phyloP scores from a whole-genome alignment of 2,888 invertebrate species.

The Rhagonycha fulva region DNA sequence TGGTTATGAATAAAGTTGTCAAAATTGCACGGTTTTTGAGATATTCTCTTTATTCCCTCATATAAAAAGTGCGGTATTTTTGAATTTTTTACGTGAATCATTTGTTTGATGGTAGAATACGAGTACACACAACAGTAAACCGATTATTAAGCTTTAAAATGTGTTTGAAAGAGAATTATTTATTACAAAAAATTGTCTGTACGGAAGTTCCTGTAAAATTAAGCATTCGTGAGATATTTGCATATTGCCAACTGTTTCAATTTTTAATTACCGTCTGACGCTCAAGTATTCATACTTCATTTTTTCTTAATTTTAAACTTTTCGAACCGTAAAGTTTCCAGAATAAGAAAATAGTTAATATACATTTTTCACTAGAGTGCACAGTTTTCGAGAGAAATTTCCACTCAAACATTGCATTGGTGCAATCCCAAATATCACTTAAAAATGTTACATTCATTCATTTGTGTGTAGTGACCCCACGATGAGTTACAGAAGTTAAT shows the following conservation, averaged over 20 bases:
- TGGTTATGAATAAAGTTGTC: neutral
- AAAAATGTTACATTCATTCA: too few species aligned
- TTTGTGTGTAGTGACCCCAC: neutral
- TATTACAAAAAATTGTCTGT: neutral
- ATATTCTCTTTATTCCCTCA: neutral
- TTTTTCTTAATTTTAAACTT: neutral
- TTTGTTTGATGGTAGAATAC: neutral
- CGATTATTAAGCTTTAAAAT: neutral
- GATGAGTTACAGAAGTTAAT: neutral
- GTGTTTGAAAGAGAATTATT: neutral
- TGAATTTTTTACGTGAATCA: too few species aligned
- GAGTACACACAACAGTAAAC: neutral
- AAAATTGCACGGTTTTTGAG: neutral
- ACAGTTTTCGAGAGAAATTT: neutral
- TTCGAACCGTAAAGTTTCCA: neutral
- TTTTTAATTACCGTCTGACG: too few species aligned
- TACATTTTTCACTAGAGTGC: neutral
- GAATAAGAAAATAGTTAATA: neutral
- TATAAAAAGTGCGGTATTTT: too few species aligned
- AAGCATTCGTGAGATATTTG: neutral
- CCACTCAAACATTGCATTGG: neutral
- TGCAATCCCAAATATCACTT: too few species aligned
- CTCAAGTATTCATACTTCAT: neutral
- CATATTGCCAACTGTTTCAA: too few species aligned
- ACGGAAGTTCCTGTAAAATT: neutral